These are phyloP conservation scores for Chaetogeoica ovagalla DNA, from an alignment of 2,888 invertebrate genomes.

Conservation along the genomic window DNA sequence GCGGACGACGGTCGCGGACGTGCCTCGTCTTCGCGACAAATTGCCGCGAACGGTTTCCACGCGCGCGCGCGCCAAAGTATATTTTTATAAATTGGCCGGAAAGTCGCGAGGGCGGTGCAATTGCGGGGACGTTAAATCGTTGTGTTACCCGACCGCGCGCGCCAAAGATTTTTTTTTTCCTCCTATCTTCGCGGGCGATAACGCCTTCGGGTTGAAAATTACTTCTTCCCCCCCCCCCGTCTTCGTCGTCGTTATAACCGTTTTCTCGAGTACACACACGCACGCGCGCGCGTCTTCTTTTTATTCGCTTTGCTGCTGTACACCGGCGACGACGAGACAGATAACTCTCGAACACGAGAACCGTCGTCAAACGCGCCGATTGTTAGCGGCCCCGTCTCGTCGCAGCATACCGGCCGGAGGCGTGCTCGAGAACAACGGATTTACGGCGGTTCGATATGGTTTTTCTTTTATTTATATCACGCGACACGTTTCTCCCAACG, in stretches of 20 bases:
- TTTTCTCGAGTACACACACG: no score
- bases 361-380: no score
- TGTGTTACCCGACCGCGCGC: background rate
- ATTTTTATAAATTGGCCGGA: conserved; percentile 1
- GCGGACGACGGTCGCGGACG: conserved; percentile 12
- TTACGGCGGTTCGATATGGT: no score
- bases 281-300: no score
- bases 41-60: conserved; percentile 9
- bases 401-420: no score
- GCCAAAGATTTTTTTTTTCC: conserved; percentile 37
- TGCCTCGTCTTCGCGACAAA: conserved; percentile 24
- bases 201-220: conserved; percentile 47
- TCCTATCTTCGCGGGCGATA: conserved; percentile 42
- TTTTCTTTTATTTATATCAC: no score
- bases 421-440: no score
- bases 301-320: no score
- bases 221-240: conserved; percentile 6
- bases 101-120: background rate
- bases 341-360: no score
- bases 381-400: no score
- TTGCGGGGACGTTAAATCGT: conserved; percentile 22
- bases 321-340: no score
- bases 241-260: background rate
- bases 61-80: background rate
- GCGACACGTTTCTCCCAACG: no score